Evolutionary conservation across 2,113 vertebrate species (phyloP).

Genomic region (Zosterops lateralis): DNA sequence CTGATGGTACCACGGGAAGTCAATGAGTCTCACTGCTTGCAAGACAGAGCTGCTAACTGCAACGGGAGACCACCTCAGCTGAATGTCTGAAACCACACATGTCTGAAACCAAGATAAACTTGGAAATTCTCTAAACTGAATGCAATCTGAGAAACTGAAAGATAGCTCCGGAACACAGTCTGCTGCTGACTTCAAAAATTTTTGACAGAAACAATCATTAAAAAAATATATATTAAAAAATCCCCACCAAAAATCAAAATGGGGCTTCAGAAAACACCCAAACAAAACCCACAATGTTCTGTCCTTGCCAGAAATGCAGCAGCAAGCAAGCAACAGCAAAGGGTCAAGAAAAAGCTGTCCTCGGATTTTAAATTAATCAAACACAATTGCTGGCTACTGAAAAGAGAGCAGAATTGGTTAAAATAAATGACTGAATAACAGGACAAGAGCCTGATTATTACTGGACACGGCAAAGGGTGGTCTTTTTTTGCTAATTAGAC

Average conservation of each 20-base stretch:
- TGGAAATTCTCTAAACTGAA: not conserved
- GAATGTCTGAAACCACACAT: not conserved
- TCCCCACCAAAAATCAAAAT: not conserved
- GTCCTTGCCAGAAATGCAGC: not conserved
- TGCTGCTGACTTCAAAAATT: not conserved
- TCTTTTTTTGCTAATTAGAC: not conserved
- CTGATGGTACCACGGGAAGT: accelerated
- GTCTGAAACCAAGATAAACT: not conserved
- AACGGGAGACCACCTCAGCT: accelerated
- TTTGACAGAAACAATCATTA: not conserved
- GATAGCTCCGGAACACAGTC: not conserved
- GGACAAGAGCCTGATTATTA: not conserved
- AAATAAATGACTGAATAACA: not conserved
- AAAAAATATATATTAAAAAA: not conserved
- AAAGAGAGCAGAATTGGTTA: not conserved
- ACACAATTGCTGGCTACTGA: not conserved
- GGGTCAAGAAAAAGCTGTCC: not conserved
- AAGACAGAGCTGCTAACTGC: not conserved
- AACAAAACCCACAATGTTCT: not conserved
- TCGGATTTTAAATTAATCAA: not conserved
- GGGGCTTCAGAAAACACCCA: not conserved
- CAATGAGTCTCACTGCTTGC: not conserved
- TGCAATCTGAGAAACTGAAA: not conserved
- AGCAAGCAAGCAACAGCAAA: not conserved
- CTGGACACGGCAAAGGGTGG: not conserved